Conservation (phyloP, 2,797 vertebrate genomes). For the Spatula clypeata region DNA sequence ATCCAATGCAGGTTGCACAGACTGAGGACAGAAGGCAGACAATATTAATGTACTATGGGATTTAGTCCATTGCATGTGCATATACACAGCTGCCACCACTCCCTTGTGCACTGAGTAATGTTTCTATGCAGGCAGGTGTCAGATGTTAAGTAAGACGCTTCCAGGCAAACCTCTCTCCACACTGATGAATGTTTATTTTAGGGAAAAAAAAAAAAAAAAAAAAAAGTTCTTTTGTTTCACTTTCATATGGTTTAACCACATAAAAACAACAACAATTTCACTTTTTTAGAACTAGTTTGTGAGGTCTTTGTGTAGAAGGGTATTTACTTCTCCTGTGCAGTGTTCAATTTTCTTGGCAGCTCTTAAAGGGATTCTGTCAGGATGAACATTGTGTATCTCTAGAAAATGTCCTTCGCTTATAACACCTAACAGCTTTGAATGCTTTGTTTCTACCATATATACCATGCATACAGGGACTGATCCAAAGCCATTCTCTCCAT, state of each 20-base stretch:
- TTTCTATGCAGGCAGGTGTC: slow-evolving; percentile 3
- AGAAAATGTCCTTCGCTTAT: neutral
- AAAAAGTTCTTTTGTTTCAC: neutral
- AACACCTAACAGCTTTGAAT: neutral
- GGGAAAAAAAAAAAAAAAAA: neutral
- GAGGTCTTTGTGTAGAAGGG: neutral
- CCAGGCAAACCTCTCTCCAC: neutral
- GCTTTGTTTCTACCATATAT: neutral
- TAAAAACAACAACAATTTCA: slow-evolving; percentile 6
- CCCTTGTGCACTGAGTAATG: neutral
- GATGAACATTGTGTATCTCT: neutral
- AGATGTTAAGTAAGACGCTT: neutral
- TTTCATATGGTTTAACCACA: neutral
- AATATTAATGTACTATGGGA: neutral
- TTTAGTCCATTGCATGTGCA: neutral
- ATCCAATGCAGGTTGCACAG: neutral
- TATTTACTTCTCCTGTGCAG: slow-evolving; percentile 18
- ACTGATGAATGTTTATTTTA: slow-evolving; percentile 5
- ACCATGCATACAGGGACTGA: neutral
- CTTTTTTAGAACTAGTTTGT: neutral
- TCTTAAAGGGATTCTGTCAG: neutral
- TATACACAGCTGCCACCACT: neutral
- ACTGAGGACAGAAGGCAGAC: neutral
- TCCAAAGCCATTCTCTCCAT: neutral
- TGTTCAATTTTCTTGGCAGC: neutral